These are phyloP conservation scores for Chlorodrepanis virens DNA, from an alignment of 2,113 vertebrate genomes.

Conservation along the genomic window DNA sequence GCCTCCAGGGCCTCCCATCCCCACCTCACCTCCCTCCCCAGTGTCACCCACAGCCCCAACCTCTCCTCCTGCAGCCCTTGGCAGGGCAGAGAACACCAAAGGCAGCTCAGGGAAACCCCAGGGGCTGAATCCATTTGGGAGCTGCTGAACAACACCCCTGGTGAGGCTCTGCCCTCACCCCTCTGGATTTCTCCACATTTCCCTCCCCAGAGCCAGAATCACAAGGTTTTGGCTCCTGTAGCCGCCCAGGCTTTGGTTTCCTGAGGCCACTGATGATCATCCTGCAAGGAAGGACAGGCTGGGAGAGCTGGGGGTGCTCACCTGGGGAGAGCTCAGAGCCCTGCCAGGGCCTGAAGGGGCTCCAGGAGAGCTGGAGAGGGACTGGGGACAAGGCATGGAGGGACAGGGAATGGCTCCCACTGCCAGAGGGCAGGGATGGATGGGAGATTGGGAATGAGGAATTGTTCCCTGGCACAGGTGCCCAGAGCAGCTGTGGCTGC, in stretches of 20 bases:
- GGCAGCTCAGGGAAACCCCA: background rate
- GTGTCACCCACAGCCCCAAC: rapidly evolving
- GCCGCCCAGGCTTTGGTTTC: background rate
- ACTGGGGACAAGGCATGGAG: background rate
- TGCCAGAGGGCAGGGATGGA: background rate
- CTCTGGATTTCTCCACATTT: rapidly evolving
- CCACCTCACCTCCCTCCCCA: background rate
- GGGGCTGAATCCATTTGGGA: no score
- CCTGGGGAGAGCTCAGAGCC: background rate
- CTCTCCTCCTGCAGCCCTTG: background rate
- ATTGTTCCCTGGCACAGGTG: background rate
- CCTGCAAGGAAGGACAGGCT: background rate
- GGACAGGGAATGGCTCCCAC: background rate
- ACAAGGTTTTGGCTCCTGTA: background rate
- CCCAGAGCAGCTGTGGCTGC: background rate
- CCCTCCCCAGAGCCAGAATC: background rate
- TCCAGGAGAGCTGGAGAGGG: background rate
- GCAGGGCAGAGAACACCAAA: background rate
- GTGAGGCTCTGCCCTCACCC: background rate
- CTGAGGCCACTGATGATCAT: background rate
- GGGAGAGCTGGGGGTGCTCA: background rate
- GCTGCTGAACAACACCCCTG: background rate
- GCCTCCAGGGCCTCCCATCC: background rate
- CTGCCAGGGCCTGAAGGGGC: background rate
- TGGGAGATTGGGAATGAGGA: background rate